A percentile compares a stretch with the other conserved stretches of the same genome.
Conservation (phyloP, 2,113 vertebrate genomes). For the Hucho hucho region DNA sequence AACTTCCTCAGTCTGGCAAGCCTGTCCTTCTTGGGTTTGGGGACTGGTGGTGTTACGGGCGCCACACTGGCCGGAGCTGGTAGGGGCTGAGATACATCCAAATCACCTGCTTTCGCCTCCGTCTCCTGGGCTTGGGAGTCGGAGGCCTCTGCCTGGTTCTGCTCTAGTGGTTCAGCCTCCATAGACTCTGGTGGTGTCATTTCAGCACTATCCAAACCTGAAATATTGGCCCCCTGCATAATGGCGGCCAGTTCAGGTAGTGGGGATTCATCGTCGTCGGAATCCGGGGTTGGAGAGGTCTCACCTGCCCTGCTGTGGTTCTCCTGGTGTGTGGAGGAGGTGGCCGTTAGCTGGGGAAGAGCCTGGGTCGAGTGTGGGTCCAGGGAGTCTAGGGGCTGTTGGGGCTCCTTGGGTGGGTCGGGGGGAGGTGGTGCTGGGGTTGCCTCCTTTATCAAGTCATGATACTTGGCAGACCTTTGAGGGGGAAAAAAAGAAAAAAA, state of each 20-base stretch:
- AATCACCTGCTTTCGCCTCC: constrained; percentile 1
- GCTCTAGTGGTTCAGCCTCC: background rate
- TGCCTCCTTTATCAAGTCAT: constrained; percentile 64
- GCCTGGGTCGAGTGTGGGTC: constrained; percentile 39
- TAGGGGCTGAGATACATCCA: constrained; percentile 10
- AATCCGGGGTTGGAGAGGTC: background rate
- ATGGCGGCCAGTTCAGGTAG: background rate
- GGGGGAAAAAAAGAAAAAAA: background rate
- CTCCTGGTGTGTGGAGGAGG: constrained; percentile 53
- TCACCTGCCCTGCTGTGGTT: constrained; percentile 4
- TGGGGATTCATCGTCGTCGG: constrained; percentile 32
- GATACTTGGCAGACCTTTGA: constrained; percentile 85
- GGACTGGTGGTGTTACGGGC: background rate
- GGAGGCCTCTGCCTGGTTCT: background rate
- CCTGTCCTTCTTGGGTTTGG: constrained; percentile 77
- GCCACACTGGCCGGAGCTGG: constrained; percentile 18
- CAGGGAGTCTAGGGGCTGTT: constrained; percentile 35
- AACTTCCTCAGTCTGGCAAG: constrained; percentile 83
- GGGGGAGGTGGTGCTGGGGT: constrained; percentile 19
- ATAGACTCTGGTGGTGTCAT: background rate
- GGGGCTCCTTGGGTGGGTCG: constrained; percentile 29
- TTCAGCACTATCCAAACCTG: constrained; percentile 18
- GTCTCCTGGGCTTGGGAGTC: constrained; percentile 11
- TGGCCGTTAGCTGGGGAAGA: constrained; percentile 37
- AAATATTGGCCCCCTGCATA: constrained; percentile 35